Percentiles rank a stretch among this genome's conserved stretches.
phyloP scores from a whole-genome alignment of 2,113 vertebrate genomes.

The Pangasianodon gigas region DNA sequence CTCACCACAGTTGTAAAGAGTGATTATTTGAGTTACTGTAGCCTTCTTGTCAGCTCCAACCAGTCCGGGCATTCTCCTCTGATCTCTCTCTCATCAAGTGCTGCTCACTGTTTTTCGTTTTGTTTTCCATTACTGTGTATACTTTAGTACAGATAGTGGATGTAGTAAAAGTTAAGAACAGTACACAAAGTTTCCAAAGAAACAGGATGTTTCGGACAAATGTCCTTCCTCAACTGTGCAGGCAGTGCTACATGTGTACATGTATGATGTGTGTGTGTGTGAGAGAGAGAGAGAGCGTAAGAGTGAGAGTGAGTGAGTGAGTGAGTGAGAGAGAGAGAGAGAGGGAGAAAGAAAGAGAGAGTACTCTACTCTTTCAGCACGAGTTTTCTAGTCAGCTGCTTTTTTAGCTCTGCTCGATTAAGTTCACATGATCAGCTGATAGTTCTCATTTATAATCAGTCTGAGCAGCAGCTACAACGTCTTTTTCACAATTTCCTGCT shows the following conservation, averaged over 20 bases:
- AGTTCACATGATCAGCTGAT: conserved; percentile 54
- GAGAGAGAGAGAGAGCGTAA: background rate
- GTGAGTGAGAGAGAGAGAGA: background rate
- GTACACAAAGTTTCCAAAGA: no score
- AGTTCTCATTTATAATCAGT: conserved; percentile 34
- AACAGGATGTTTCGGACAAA: no score
- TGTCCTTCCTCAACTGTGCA: no score
- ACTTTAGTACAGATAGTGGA: no score
- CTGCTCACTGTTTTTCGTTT: no score
- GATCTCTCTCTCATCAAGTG: no score
- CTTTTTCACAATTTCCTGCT: background rate
- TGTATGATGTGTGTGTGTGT: background rate
- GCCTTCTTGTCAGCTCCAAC: no score
- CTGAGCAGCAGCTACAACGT: background rate
- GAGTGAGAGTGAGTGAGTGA: background rate
- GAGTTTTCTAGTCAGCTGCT: conserved; percentile 52
- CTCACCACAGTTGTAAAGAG: no score
- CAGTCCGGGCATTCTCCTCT: no score
- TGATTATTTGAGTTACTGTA: no score
- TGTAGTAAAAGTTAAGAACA: background rate
- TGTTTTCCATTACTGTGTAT: no score
- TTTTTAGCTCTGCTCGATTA: conserved; percentile 29
- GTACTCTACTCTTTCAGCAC: conserved; percentile 15
- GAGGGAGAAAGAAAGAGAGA: background rate
- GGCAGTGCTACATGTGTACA: no score